Evolutionary conservation across 2,888 invertebrate genomes (phyloP), one percentile per base, ranked within the genome.

Genomic region (Pterostichus niger): DNA sequence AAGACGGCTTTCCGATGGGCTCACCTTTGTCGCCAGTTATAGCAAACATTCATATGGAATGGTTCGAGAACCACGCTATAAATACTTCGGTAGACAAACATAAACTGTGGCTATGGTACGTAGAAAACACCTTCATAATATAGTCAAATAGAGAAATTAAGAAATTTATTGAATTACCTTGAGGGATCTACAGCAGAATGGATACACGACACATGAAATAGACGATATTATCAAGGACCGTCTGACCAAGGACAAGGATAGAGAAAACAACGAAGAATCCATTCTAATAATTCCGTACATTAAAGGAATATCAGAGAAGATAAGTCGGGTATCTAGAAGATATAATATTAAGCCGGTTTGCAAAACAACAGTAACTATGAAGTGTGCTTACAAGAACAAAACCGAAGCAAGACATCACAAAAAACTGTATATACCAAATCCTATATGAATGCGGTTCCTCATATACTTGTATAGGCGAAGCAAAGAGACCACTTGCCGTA

Each of bases 101-200:
- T 5, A 35, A 35, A 35, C 35, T 35, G 35, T 35, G 6, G 35
- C 35, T 35, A 6, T 5, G 52, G n/a, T 52, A 52, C n/a, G n/a
- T 52, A n/a, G 52, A 52, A 9, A 0, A 52, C n/a, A 52, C n/a
- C n/a, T 9, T 11, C n/a, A 52, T 52, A 35, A n/a, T 35, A 35
- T 35, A 6, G 35, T 35, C n/a, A 52, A 52, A n/a, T 7, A 52
- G 52, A 52, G 0, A 52, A 52, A 52, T 52, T 52, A 0, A 9
- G n/a, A 52, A 52, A 0, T 5, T 52, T n/a, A 1, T n/a, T 4
- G n/a, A 52, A n/a, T 3, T 80, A 82, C 13, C 59, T 85, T 9
- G 3, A 24, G 7, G 24, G 4, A 59, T 11, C 9, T 9, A n/a
- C n/a, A n/a, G n/a, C n/a, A n/a, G n/a, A n/a, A n/a, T n/a, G n/a